Conservation (phyloP, 2,797 vertebrate species). For the Pseudopleuronectes americanus region DNA sequence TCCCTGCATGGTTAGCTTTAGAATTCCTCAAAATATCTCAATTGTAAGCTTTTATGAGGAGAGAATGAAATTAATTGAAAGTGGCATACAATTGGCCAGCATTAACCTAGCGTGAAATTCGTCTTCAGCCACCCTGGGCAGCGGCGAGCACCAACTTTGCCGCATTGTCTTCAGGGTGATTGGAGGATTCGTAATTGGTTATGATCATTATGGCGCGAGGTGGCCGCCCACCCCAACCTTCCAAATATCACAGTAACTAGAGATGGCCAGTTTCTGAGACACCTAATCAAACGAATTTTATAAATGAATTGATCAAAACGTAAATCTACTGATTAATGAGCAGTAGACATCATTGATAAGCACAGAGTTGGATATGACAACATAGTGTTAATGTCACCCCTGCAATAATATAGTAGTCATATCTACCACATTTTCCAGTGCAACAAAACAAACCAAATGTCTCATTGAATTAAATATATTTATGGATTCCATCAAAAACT, state of each 20-base stretch:
- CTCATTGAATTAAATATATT: too few species aligned
- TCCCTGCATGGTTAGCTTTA: slow-evolving; percentile 61
- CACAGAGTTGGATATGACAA: neutral
- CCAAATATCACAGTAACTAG: slow-evolving; percentile 29
- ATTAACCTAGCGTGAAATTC: slow-evolving; percentile 83
- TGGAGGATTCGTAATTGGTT: slow-evolving; percentile 72
- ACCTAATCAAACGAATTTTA: slow-evolving; percentile 18
- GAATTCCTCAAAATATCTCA: slow-evolving; percentile 76
- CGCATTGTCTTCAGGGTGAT: slow-evolving; percentile 62
- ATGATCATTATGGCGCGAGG: slow-evolving; percentile 64
- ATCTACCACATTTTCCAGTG: neutral
- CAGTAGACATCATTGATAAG: slow-evolving; percentile 22
- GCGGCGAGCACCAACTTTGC: slow-evolving; percentile 63
- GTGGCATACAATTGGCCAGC: slow-evolving; percentile 81
- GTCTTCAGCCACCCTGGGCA: slow-evolving; percentile 62
- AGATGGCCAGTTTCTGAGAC: slow-evolving; percentile 20
- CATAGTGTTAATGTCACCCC: neutral
- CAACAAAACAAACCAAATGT: neutral
- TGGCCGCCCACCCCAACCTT: slow-evolving; percentile 36
- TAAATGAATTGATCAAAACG: slow-evolving; percentile 14
- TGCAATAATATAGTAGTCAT: slow-evolving; percentile 1
- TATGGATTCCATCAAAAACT: neutral
- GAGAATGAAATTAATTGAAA: slow-evolving; percentile 81
- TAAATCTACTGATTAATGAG: slow-evolving; percentile 4
- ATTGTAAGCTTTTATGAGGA: slow-evolving; percentile 68